These are phyloP conservation scores for Rhyzopertha dominica DNA, from an alignment of 1,140 invertebrate genomes.

Conservation along the genomic window DNA sequence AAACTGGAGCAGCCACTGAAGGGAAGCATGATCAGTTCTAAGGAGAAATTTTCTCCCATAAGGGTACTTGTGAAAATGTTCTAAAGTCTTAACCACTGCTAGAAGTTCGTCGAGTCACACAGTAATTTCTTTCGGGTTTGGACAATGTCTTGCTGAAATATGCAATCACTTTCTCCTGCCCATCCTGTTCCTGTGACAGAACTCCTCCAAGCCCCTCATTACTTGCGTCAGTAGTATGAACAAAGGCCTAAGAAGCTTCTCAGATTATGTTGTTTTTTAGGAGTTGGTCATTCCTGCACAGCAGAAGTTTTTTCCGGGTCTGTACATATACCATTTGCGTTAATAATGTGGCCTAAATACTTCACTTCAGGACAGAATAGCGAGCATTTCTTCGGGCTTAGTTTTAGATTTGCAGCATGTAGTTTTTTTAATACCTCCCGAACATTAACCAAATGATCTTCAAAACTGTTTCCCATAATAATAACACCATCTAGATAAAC, in stretches of 20 bases:
- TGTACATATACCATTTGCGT: constrained; percentile 36
- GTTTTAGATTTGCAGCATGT: constrained; percentile 32
- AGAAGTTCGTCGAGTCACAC: too few species aligned
- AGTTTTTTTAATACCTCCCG: constrained; percentile 38
- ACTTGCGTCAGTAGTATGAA: constrained; percentile 32
- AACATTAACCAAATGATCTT: constrained; percentile 40
- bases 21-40: too few species aligned
- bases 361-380: constrained; percentile 37
- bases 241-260: constrained; percentile 32
- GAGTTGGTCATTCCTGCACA: constrained; percentile 34
- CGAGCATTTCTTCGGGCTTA: constrained; percentile 42
- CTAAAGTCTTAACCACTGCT: too few species aligned
- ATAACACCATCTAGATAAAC: constrained; percentile 48
- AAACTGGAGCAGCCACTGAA: too few species aligned
- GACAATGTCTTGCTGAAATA: constrained; percentile 35
- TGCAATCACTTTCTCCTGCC: constrained; percentile 21
- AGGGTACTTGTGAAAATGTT: too few species aligned
- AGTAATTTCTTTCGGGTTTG: constrained; percentile 41
- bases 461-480: constrained; percentile 37
- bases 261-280: constrained; percentile 25
- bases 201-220: constrained; percentile 19
- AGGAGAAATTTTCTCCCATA: too few species aligned
- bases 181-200: constrained; percentile 25
- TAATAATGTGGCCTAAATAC: constrained; percentile 45
- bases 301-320: constrained; percentile 42